Conservation (phyloP, 2,888 invertebrate genomes). For the Octonoba sinensis region DNA sequence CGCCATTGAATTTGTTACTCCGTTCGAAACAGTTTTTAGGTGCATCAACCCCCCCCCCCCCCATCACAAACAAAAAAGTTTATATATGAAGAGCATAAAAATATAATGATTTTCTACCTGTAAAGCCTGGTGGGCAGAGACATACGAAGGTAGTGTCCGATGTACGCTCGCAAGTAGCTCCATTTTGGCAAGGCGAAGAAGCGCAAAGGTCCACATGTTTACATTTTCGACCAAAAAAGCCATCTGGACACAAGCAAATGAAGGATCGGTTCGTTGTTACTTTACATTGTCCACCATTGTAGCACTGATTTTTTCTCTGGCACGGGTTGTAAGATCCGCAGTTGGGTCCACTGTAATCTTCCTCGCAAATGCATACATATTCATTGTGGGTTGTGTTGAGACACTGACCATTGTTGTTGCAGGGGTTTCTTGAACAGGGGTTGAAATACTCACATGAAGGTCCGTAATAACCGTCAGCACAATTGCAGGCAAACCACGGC, state of each 20-base stretch:
- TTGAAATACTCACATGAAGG: slow-evolving; percentile 54
- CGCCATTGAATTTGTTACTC: too few species aligned
- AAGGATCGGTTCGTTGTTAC: slow-evolving; percentile 34
- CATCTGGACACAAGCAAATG: slow-evolving; percentile 67
- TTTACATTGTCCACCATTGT: slow-evolving; percentile 63
- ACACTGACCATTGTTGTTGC: slow-evolving; percentile 61
- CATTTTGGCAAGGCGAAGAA: slow-evolving; percentile 68
- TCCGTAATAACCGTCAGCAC: slow-evolving; percentile 61
- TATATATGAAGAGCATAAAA: too few species aligned
- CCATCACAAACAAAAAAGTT: too few species aligned
- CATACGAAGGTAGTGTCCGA: slow-evolving; percentile 64
- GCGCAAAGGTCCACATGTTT: slow-evolving; percentile 67
- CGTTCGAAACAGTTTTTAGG: too few species aligned
- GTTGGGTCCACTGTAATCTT: slow-evolving; percentile 53
- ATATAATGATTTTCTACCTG: slow-evolving; percentile 36
- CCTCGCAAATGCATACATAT: slow-evolving; percentile 58
- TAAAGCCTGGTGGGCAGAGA: slow-evolving; percentile 53
- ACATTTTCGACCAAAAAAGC: slow-evolving; percentile 68
- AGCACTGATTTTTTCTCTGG: slow-evolving; percentile 38
- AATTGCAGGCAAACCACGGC: slow-evolving; percentile 62
- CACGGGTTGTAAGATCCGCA: slow-evolving; percentile 62
- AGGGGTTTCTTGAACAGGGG: slow-evolving; percentile 61
- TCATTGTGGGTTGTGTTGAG: slow-evolving; percentile 55
- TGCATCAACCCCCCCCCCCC: too few species aligned
- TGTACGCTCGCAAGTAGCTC: slow-evolving; percentile 68